Evolutionary conservation across 1,140 invertebrate species (phyloP), one percentile per base, ranked within the genome.

Genomic region (Planococcus citri): DNA sequence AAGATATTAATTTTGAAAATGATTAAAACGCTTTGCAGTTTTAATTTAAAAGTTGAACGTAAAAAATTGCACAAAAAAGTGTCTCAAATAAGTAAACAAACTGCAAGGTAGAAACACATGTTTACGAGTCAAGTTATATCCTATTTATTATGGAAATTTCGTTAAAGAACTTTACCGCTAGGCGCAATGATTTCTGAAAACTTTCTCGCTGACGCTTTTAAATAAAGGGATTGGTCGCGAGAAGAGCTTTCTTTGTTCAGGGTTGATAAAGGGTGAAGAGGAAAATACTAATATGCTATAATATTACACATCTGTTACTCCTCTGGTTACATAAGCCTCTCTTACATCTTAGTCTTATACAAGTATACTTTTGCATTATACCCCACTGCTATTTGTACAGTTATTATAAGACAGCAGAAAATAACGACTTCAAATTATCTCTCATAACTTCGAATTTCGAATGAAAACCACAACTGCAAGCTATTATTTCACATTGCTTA

Each of bases 121-220:
- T 51, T 51, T 51, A 51, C 41, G 41, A 51, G 41, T 51, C n/a
- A 51, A 51, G 41, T 51, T 51, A 51, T 51, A 51, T 51, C 41
- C 41, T 51, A 51, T 51, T 51, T 51, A 51, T 51, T 51, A 51
- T 51, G 41, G 41, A 51, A 51, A 51, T 51, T 51, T 51, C 41
- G 41, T 51, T 51, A 51, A 51, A 51, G 12, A 51, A 51, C 41
- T 51, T 51, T 51, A 51, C 41, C 41, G 41, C 41, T 51, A 51
- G 41, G 41, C 41, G 41, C 41, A 51, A 51, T 51, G 41, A 51
- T 51, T 51, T 51, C 41, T 51, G 41, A 51, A 51, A 51, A 51
- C 41, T 51, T 51, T 51, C 41, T 51, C 41, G 41, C 41, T 51
- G 41, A 51, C 41, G 41, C 41, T 51, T 51, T 51, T 51, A 20